Percentiles rank a stretch among this genome's conserved stretches.
These are phyloP conservation scores for Mesodorylaimus sp. DNA, from an alignment of 2,888 invertebrate species.

Conservation along the genomic window DNA sequence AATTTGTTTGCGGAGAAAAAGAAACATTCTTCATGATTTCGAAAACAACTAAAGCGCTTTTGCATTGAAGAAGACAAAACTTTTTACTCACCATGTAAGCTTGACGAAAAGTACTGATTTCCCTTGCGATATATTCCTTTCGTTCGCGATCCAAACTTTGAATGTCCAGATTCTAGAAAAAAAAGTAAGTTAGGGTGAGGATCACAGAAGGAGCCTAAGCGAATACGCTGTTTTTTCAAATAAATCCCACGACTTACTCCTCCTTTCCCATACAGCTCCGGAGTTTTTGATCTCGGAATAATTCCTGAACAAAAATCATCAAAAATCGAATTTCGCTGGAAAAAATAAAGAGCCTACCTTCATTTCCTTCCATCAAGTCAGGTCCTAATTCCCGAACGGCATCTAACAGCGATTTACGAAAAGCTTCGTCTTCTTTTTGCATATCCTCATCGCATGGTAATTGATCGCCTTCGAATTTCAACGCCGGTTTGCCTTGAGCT, in stretches of 20 bases:
- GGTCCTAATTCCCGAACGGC: background rate
- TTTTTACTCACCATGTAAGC: slow-evolving; percentile 65
- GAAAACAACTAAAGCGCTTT: background rate
- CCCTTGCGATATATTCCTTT: slow-evolving; percentile 79
- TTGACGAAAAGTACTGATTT: slow-evolving; percentile 91
- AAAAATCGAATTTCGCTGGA: no score
- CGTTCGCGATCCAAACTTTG: slow-evolving; percentile 82
- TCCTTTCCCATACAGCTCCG: background rate
- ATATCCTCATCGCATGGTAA: slow-evolving; percentile 19
- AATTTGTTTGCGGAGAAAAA: no score
- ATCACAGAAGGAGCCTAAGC: slow-evolving; percentile 6
- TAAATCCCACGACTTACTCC: slow-evolving; percentile 2
- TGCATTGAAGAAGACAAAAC: background rate
- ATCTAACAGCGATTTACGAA: background rate
- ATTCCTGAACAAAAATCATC: no score
- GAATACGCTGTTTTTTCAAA: background rate
- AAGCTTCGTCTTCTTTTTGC: background rate
- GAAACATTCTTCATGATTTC: background rate
- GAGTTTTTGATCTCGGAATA: background rate
- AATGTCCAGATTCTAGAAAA: slow-evolving; percentile 35
- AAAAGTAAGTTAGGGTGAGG: no score
- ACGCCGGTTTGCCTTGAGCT: slow-evolving; percentile 5
- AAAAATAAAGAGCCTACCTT: no score
- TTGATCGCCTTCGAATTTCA: slow-evolving; percentile 12
- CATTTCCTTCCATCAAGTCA: no score